phyloP scores from a whole-genome alignment of 2,113 vertebrate species.

The Mionectes macconnelli region DNA sequence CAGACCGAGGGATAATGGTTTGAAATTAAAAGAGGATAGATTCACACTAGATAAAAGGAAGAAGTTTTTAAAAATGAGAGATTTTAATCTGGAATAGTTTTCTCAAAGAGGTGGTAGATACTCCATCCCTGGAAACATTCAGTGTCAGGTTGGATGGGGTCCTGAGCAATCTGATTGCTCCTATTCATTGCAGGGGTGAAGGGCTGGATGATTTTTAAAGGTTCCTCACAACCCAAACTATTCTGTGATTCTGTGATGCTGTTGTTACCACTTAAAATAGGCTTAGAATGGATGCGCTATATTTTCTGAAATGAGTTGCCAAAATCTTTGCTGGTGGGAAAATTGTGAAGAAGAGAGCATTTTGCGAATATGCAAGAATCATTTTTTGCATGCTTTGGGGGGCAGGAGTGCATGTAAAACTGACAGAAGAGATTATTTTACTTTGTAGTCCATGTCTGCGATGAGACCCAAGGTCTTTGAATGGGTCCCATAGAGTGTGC shows the following conservation, averaged over 20 bases:
- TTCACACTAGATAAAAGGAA: not conserved
- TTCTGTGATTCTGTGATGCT: not conserved
- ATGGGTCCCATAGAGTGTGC: accelerated
- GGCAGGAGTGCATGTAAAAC: not conserved
- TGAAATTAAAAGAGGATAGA: not conserved
- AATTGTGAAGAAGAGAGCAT: accelerated
- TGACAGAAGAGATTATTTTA: not conserved
- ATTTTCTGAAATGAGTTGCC: not conserved
- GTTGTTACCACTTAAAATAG: not conserved
- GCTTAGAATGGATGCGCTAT: not conserved
- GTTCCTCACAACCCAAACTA: not conserved
- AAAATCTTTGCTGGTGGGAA: not conserved
- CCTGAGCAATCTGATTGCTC: not conserved
- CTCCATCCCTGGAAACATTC: not conserved
- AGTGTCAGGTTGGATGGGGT: too few species aligned
- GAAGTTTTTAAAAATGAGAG: not conserved
- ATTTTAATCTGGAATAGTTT: not conserved
- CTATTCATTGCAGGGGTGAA: not conserved
- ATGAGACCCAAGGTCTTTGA: not conserved
- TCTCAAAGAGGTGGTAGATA: not conserved
- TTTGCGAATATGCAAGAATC: not conserved
- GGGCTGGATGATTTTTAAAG: not conserved
- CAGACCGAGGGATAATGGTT: not conserved
- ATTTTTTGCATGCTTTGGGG: not conserved
- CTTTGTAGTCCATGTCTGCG: not conserved